phyloP scores from a whole-genome alignment of 2,888 invertebrate genomes.

The Cerceris ruficornis region DNA sequence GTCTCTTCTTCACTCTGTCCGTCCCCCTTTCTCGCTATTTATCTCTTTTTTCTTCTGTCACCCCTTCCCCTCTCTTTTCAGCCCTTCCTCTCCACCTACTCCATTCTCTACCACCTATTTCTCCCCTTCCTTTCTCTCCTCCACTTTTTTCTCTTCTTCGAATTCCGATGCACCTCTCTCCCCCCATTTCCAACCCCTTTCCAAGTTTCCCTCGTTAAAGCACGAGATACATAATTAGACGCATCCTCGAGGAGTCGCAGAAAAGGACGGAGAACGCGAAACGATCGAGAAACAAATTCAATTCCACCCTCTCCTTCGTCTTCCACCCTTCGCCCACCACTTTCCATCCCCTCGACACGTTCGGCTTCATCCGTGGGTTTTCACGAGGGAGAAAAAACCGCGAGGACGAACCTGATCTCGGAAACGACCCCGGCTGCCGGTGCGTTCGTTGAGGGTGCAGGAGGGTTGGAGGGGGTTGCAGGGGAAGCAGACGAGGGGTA shows the following conservation, averaged over 20 bases:
- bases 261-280: slow-evolving; percentile 10
- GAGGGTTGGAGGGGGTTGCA: neutral
- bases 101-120: no score
- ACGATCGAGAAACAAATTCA: slow-evolving; percentile 30
- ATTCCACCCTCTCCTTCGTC: slow-evolving; percentile 2
- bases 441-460: neutral
- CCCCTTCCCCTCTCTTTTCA: no score
- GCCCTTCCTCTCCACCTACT: no score
- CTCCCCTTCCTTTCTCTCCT: no score
- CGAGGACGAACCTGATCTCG: slow-evolving; percentile 26
- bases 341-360: slow-evolving; percentile 24
- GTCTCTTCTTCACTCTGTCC: no score
- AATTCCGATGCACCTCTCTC: no score
- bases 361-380: slow-evolving; percentile 23
- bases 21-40: no score
- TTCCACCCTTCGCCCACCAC: neutral
- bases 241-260: neutral
- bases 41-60: no score
- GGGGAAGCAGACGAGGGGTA: neutral
- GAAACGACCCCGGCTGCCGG: neutral
- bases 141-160: no score
- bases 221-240: slow-evolving; percentile 25
- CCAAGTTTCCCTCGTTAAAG: neutral
- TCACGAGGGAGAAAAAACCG: slow-evolving; percentile 26
- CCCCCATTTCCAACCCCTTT: neutral